Conservation (phyloP, 1,140 invertebrate species). For the Panonychus citri region DNA sequence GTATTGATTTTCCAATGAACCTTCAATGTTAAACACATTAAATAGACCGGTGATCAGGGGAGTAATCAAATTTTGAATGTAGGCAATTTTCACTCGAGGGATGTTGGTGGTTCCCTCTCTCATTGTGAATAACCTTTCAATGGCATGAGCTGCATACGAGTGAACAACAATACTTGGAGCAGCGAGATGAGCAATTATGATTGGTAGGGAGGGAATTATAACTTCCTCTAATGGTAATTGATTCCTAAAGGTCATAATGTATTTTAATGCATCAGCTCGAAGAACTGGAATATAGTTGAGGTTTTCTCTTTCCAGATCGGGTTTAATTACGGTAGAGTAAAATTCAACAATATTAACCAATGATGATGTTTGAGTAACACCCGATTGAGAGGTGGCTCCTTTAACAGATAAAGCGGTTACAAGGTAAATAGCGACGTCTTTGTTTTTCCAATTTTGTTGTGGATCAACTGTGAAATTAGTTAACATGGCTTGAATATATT, state of each 20-base stretch:
- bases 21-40: constrained; percentile 36
- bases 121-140: constrained; percentile 68
- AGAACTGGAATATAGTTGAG: constrained; percentile 63
- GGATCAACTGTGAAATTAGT: constrained; percentile 55
- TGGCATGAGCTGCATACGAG: constrained; percentile 69
- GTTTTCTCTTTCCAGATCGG: constrained; percentile 39
- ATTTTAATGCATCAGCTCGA: constrained; percentile 87
- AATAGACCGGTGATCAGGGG: constrained; percentile 51
- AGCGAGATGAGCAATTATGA: constrained; percentile 45
- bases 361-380: constrained; percentile 67
- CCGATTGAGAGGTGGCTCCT: constrained; percentile 63
- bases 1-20: constrained; percentile 81
- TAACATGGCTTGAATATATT: constrained; percentile 40
- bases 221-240: constrained; percentile 50
- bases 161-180: constrained; percentile 62
- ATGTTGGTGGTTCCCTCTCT: constrained; percentile 17
- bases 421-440: constrained; percentile 85
- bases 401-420: constrained; percentile 78
- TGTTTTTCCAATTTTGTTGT: constrained; percentile 57
- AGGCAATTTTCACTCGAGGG: constrained; percentile 24
- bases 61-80: constrained; percentile 25
- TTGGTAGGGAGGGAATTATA: constrained; percentile 44
- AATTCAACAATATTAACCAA: constrained; percentile 73
- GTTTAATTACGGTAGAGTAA: constrained; percentile 52
- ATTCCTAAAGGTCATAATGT: constrained; percentile 79